Conservation (phyloP, 2,888 invertebrate genomes). For the Zelleria hepariella region DNA sequence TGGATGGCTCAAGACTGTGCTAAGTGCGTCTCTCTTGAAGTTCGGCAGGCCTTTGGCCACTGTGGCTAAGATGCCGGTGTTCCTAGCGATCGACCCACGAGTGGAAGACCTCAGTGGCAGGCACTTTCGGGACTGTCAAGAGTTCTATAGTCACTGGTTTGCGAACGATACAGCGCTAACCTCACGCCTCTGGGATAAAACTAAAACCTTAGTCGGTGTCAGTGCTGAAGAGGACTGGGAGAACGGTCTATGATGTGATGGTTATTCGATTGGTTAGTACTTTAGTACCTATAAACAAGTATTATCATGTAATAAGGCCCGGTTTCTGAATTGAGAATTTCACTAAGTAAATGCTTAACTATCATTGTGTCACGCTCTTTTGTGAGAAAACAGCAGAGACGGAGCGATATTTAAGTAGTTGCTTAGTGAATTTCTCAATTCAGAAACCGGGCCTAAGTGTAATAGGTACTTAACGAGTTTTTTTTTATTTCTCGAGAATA, state of each 20-base stretch:
- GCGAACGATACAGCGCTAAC: conserved; percentile 33
- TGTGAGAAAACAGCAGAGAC: no score
- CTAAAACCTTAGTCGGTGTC: conserved; percentile 36
- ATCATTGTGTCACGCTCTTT: no score
- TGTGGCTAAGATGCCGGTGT: conserved; percentile 44
- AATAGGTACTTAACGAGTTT: no score
- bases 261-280: no score
- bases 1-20: conserved; percentile 19
- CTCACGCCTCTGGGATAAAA: conserved; percentile 33
- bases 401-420: no score
- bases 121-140: conserved; percentile 44
- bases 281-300: no score
- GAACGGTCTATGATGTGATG: neutral
- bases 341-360: no score
- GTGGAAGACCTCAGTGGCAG: conserved; percentile 36
- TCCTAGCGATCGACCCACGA: conserved; percentile 35
- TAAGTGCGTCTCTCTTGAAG: conserved; percentile 27
- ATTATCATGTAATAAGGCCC: no score
- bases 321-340: no score
- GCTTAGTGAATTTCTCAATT: no score
- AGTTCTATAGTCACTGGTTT: conserved; percentile 54
- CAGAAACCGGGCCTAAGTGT: no score
- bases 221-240: conserved; percentile 44
- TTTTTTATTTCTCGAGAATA: no score
- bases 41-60: conserved; percentile 33